phyloP scores from a whole-genome alignment of 2,113 vertebrate species.

The Alethe diademata region DNA sequence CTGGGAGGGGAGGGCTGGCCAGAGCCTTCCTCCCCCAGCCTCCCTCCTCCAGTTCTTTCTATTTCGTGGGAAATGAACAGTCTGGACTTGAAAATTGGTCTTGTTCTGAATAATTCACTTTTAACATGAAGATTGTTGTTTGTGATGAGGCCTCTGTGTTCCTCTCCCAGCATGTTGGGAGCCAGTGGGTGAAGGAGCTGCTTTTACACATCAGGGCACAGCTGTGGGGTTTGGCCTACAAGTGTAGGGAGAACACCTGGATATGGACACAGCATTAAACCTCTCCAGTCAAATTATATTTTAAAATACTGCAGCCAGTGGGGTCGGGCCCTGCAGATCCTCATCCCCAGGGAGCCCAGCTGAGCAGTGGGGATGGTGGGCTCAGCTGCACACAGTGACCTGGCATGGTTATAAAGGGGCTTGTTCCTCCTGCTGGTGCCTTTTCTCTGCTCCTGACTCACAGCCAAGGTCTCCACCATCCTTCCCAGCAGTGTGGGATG shows the following conservation, averaged over 20 bases:
- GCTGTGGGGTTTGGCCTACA: not conserved
- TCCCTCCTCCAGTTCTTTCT: not conserved
- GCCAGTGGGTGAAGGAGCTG: not conserved
- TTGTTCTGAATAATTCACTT: not conserved
- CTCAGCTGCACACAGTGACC: not conserved
- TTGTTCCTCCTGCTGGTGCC: not conserved
- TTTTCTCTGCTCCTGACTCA: accelerated
- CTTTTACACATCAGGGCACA: not conserved
- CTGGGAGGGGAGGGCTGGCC: not conserved
- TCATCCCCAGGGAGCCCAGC: not conserved
- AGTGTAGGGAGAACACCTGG: not conserved
- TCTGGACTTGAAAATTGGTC: not conserved
- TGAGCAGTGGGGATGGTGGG: not conserved
- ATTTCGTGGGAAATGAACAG: not conserved
- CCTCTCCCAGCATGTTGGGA: not conserved
- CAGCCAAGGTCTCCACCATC: not conserved
- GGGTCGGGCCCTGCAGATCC: not conserved
- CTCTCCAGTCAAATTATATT: not conserved
- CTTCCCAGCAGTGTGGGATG: not conserved
- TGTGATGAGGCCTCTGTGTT: not conserved
- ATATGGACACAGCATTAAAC: not conserved
- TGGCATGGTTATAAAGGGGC: not conserved
- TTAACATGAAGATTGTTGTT: not conserved
- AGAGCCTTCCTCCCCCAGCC: not conserved
- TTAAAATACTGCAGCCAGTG: not conserved